Conservation (phyloP, 2,888 invertebrate genomes). For the Eupithecia insigniata region DNA sequence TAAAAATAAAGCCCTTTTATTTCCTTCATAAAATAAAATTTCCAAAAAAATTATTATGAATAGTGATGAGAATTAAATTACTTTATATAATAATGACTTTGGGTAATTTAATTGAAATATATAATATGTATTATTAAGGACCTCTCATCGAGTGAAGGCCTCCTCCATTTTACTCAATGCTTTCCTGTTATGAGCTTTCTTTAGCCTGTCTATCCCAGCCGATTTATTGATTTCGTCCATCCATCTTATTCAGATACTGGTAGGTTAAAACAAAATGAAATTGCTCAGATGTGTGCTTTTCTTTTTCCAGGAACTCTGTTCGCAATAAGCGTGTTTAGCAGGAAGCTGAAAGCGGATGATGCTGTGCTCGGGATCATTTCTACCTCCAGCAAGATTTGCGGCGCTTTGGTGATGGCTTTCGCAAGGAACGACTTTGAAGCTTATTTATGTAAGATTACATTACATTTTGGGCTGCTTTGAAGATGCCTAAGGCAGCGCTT, state of each 20-base stretch:
- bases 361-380: conserved; percentile 74
- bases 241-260: not conserved
- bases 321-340: conserved; percentile 74
- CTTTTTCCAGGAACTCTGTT: conserved; percentile 69
- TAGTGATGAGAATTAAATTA: too few relatives aligned
- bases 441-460: conserved; percentile 61
- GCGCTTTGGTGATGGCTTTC: conserved; percentile 67
- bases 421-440: conserved; percentile 71
- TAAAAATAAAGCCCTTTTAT: too few relatives aligned
- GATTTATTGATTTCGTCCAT: too few relatives aligned
- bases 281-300: not conserved
- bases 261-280: not conserved
- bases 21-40: too few relatives aligned
- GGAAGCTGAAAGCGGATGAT: conserved; percentile 69
- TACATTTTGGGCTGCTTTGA: not conserved
- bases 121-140: too few relatives aligned
- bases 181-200: too few relatives aligned
- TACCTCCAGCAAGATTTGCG: conserved; percentile 70
- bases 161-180: too few relatives aligned
- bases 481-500: not conserved
- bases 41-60: too few relatives aligned
- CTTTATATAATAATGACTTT: too few relatives aligned
- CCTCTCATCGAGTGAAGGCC: too few relatives aligned
- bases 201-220: too few relatives aligned
- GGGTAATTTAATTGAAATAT: too few relatives aligned